These are phyloP conservation scores for Neodiprion pinetum DNA, from an alignment of 1,140 invertebrate genomes.

Conservation along the genomic window DNA sequence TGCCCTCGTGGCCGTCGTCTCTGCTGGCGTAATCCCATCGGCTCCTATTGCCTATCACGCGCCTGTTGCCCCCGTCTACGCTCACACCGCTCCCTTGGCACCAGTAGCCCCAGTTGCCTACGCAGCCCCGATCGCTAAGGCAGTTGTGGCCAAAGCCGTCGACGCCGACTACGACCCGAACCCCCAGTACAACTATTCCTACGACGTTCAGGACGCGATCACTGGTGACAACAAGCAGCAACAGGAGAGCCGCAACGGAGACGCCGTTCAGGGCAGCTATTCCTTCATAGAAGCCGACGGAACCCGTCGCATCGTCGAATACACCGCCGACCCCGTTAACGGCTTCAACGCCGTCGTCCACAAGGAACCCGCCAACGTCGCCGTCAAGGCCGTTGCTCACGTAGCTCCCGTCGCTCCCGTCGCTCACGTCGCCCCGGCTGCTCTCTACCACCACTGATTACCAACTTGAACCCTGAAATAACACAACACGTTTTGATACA, in stretches of 20 bases:
- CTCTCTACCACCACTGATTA: conserved; percentile 23
- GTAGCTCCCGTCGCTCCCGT: conserved; percentile 18
- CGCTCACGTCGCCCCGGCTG: conserved; percentile 42
- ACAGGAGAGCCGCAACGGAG: conserved; percentile 63
- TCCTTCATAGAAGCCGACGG: conserved; percentile 52
- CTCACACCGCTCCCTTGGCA: conserved; percentile 23
- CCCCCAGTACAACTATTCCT: conserved; percentile 64
- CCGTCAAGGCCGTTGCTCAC: conserved; percentile 28
- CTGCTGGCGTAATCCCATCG: neutral
- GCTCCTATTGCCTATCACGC: conserved; percentile 11
- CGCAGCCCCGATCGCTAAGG: conserved; percentile 13
- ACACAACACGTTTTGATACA: conserved; percentile 27
- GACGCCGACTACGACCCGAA: conserved; percentile 47
- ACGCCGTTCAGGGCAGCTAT: conserved; percentile 61
- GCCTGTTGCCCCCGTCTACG: conserved; percentile 23
- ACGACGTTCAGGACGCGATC: conserved; percentile 65
- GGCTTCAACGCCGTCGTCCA: conserved; percentile 44
- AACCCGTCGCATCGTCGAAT: conserved; percentile 32
- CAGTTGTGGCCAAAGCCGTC: conserved; percentile 7
- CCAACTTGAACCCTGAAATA: conserved; percentile 33
- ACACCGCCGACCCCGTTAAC: conserved; percentile 43
- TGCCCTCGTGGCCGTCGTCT: conserved; percentile 7
- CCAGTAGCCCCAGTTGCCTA: conserved; percentile 18
- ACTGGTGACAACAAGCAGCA: conserved; percentile 69
- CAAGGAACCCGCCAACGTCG: conserved; percentile 30